A percentile compares a stretch with the other conserved stretches of the same genome.
Conservation (phyloP, 1,140 invertebrate species). For the Wasmannia auropunctata region DNA sequence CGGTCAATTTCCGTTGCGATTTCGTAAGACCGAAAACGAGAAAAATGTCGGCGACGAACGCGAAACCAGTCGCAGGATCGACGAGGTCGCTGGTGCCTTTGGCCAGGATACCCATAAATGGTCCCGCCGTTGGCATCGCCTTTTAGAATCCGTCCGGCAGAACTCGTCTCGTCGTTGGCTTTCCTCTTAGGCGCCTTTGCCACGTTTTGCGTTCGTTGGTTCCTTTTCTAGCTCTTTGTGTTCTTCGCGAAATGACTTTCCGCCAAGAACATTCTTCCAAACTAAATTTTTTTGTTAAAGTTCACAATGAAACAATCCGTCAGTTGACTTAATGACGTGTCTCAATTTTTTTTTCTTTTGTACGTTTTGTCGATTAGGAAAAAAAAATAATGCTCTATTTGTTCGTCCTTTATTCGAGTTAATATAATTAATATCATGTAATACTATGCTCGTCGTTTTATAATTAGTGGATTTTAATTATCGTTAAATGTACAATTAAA, state of each 20-base stretch:
- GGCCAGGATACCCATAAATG: slow-evolving; percentile 82
- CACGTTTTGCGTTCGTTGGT: not conserved
- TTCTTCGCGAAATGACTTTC: not conserved
- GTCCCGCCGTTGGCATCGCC: slow-evolving; percentile 76
- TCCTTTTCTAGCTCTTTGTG: not conserved
- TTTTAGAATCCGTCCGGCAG: slow-evolving; percentile 77
- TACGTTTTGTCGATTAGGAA: not conserved
- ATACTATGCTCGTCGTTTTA: not conserved
- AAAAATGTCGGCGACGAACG: slow-evolving; percentile 57
- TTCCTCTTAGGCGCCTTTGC: slow-evolving; percentile 51
- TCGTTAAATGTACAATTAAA: not conserved
- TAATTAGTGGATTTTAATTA: not conserved
- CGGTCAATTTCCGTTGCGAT: slow-evolving; percentile 50
- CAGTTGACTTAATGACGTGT: not conserved
- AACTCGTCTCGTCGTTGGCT: slow-evolving; percentile 69
- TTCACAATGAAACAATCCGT: not conserved
- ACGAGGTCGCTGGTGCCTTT: slow-evolving; percentile 76
- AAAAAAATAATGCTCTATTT: not conserved
- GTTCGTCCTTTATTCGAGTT: not conserved
- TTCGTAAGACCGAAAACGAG: slow-evolving; percentile 61
- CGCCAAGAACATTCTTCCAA: not conserved
- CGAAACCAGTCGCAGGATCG: slow-evolving; percentile 81
- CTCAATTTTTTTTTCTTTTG: not conserved
- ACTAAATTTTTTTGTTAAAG: not conserved
- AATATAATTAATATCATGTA: not conserved